These are phyloP conservation scores for Onychomys torridus DNA, from an alignment of 2,797 vertebrate genomes.

Conservation along the genomic window DNA sequence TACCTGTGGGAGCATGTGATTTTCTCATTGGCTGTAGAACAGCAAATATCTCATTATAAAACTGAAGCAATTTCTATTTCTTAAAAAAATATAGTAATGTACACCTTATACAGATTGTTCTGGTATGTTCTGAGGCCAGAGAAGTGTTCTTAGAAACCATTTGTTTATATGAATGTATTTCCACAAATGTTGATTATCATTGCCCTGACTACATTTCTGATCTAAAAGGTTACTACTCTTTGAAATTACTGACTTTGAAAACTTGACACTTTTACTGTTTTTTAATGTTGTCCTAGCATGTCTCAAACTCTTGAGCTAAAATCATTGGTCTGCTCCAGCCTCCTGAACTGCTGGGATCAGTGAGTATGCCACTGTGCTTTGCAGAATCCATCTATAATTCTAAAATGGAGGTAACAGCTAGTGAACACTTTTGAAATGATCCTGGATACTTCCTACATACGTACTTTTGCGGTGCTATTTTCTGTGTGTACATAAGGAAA, in stretches of 20 bases:
- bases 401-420: not conserved
- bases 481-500: not conserved
- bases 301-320: not conserved
- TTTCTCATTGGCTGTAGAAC: not conserved
- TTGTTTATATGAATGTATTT: not conserved
- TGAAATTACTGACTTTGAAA: slow-evolving; percentile 7
- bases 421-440: not conserved
- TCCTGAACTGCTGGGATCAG: not conserved
- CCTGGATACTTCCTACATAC: not conserved
- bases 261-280: not conserved
- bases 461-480: not conserved
- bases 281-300: too few species aligned
- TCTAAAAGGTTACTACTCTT: not conserved
- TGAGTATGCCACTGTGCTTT: not conserved
- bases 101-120: not conserved
- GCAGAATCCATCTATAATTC: not conserved
- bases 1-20: not conserved
- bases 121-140: not conserved
- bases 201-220: not conserved
- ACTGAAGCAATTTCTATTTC: not conserved
- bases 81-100: not conserved
- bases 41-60: not conserved
- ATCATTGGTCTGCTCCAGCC: not conserved
- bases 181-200: not conserved
- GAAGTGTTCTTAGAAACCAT: not conserved